These are phyloP conservation scores for Macrotrachela quadricornifera DNA, from an alignment of 1,140 invertebrate species.

Conservation along the genomic window DNA sequence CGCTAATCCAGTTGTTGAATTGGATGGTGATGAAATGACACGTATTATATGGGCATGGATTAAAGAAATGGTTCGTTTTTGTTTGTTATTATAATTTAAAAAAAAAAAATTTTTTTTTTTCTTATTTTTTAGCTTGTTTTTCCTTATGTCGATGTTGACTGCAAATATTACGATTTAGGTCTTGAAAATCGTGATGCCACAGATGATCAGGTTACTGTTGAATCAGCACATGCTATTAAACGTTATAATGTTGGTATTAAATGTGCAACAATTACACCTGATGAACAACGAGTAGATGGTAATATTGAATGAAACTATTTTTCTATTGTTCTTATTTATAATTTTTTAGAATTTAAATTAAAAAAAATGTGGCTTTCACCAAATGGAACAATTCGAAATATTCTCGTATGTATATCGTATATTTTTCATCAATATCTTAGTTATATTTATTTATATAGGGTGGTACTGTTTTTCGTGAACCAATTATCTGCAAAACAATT, in stretches of 20 bases:
- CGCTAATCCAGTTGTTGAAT: conserved; percentile 53
- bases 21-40: conserved; percentile 99
- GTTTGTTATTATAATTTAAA: neutral
- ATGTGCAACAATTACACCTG: conserved; percentile 95
- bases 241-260: conserved; percentile 97
- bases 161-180: conserved; percentile 81
- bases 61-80: conserved; percentile 50
- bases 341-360: conserved; percentile 62
- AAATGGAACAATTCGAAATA: conserved; percentile 96
- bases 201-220: conserved; percentile 79
- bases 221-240: conserved; percentile 83
- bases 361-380: conserved; percentile 99
- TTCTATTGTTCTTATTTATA: neutral
- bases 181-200: conserved; percentile 84
- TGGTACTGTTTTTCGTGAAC: conserved; percentile 63
- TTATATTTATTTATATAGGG: conserved; percentile 31
- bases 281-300: conserved; percentile 60
- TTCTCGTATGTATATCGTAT: conserved; percentile 39
- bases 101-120: too few relatives aligned
- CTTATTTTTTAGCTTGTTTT: conserved; percentile 46
- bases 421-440: too few relatives aligned
- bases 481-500: conserved; percentile 93
- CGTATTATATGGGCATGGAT: conserved; percentile 95
- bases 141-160: conserved; percentile 81
- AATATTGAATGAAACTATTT: neutral